These are phyloP conservation scores for Sterna hirundo DNA, from an alignment of 2,113 vertebrate genomes.

Conservation along the genomic window DNA sequence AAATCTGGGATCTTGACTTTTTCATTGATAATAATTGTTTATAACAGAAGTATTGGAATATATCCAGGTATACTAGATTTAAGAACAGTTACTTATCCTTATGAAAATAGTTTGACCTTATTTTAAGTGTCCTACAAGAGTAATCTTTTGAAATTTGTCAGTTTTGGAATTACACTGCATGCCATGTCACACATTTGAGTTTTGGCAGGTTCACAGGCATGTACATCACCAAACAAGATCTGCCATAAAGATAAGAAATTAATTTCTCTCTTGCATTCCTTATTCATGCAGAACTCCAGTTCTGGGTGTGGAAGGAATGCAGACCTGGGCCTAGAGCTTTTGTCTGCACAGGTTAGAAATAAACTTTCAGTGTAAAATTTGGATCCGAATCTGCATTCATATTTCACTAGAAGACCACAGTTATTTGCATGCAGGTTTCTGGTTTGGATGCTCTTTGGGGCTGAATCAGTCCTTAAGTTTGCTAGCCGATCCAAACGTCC, in stretches of 20 bases:
- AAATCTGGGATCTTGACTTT: neutral
- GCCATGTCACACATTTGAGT: neutral
- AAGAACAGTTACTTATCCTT: neutral
- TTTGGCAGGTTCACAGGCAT: neutral
- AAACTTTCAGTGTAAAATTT: neutral
- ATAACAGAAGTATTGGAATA: neutral
- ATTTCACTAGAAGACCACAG: neutral
- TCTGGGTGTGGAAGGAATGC: constrained; percentile 43
- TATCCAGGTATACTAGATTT: too few species aligned
- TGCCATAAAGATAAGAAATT: constrained; percentile 16
- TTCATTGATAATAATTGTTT: neutral
- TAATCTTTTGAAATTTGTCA: neutral
- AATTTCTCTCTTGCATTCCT: neutral
- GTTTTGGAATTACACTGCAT: neutral
- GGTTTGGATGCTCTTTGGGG: neutral
- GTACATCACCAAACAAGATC: constrained; percentile 22
- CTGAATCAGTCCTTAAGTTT: neutral
- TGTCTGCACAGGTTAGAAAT: neutral
- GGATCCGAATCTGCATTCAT: neutral
- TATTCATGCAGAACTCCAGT: constrained; percentile 4
- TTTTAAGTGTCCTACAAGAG: neutral
- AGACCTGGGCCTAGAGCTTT: neutral
- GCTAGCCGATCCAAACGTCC: neutral
- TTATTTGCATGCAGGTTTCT: neutral
- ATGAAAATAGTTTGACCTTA: neutral